phyloP scores from a whole-genome alignment of 2,888 invertebrate species.

The Mythimna loreyi region DNA sequence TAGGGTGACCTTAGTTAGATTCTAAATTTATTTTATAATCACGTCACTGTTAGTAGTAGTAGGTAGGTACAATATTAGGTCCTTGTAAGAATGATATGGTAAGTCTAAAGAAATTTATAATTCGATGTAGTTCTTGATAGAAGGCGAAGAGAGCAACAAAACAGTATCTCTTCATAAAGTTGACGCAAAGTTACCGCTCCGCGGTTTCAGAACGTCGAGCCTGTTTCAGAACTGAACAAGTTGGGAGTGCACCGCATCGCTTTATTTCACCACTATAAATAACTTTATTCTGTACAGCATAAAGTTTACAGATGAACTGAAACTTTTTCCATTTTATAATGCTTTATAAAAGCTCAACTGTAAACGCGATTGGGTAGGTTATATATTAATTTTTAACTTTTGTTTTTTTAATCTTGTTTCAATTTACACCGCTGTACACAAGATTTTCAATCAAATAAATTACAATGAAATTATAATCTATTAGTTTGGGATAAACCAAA shows the following conservation, averaged over 20 bases:
- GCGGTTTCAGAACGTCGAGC: conserved; percentile 80
- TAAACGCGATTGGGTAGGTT: conserved; percentile 30
- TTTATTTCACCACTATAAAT: conserved; percentile 80
- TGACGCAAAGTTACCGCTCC: conserved; percentile 80
- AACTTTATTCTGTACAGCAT: conserved; percentile 83
- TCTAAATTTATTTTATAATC: neutral
- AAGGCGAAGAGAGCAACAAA: conserved; percentile 60
- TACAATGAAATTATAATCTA: conserved; percentile 37
- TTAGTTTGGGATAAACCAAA: conserved; percentile 54
- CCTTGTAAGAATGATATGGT: neutral
- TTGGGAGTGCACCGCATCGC: conserved; percentile 78
- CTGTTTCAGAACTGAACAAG: conserved; percentile 76
- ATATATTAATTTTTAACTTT: conserved; percentile 6
- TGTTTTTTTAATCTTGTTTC: conserved; percentile 9
- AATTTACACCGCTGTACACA: neutral
- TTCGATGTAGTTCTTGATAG: conserved; percentile 37
- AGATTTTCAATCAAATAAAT: conserved; percentile 18
- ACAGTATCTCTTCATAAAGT: conserved; percentile 77
- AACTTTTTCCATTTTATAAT: conserved; percentile 56
- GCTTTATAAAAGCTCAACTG: conserved; percentile 44
- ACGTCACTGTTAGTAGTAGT: too few relatives aligned
- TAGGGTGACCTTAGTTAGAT: neutral
- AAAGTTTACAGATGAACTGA: conserved; percentile 75
- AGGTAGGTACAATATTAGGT: neutral
- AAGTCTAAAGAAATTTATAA: neutral